Evolutionary conservation across 35 echinoderm and acorn worm genomes (phyloP).

Genomic region (Strongylocentrotus purpuratus): DNA sequence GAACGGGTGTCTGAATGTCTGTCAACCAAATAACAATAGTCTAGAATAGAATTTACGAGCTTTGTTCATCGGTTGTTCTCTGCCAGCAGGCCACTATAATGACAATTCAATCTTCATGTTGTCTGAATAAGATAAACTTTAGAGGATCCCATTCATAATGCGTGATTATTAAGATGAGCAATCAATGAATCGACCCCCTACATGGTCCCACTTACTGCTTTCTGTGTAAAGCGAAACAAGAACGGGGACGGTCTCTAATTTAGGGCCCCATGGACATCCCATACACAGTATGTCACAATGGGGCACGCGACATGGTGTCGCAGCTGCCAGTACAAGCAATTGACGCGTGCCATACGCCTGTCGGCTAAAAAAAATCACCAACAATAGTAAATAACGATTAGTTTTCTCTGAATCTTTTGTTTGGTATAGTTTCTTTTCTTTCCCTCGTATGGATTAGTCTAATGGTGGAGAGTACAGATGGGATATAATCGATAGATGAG

Average conservation of each 20-base stretch:
- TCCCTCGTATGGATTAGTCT: not conserved
- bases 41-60: not conserved
- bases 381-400: conserved; percentile 5
- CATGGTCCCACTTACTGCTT: not conserved
- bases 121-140: not conserved
- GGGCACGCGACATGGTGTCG: not conserved
- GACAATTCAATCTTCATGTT: not conserved
- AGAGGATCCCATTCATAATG: not conserved
- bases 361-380: not conserved
- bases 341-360: conserved; percentile 3
- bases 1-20: not conserved
- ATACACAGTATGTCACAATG: not conserved
- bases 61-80: not conserved
- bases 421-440: not conserved
- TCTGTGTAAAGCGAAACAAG: not conserved
- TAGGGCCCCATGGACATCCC: not conserved
- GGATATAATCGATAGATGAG: not conserved
- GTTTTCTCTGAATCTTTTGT: not conserved
- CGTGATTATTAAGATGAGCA: not conserved
- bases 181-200: not conserved
- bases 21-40: not conserved
- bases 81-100: not conserved
- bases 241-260: not conserved
- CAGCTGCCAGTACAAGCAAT: not conserved
- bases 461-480: not conserved